Evolutionary conservation across 2,113 vertebrate genomes (phyloP).

Genomic region (Archilochus colubris): DNA sequence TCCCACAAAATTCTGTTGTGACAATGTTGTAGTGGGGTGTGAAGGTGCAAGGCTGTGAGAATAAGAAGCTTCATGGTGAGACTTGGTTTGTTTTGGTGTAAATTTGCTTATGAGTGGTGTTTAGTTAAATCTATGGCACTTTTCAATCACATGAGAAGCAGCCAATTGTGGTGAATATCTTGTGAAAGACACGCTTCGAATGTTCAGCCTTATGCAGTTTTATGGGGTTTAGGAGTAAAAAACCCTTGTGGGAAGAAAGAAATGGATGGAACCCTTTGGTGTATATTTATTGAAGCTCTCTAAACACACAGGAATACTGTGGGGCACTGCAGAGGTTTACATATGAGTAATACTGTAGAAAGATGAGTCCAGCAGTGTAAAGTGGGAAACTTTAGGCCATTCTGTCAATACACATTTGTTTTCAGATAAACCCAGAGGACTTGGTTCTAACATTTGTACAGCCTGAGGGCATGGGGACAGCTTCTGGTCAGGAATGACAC

Average conservation of each 20-base stretch:
- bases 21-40: rapidly evolving
- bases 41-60: not conserved
- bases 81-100: not conserved
- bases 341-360: not conserved
- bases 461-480: not conserved
- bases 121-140: not conserved
- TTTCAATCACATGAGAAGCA: not conserved
- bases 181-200: not conserved
- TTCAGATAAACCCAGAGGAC: not conserved
- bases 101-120: not conserved
- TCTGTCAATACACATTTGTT: not conserved
- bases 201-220: not conserved
- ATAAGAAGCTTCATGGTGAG: not conserved
- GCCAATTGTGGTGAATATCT: not conserved
- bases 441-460: not conserved
- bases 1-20: not conserved
- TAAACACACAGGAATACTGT: not conserved
- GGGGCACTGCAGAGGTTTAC: not conserved
- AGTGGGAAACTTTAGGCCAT: not conserved
- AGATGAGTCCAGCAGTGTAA: not conserved
- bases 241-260: not conserved
- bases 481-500: not conserved
- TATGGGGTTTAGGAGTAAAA: not conserved
- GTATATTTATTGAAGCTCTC: rapidly evolving
- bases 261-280: not conserved